phyloP scores from a whole-genome alignment of 2,797 vertebrate genomes.

The Sylvilagus floridanus region DNA sequence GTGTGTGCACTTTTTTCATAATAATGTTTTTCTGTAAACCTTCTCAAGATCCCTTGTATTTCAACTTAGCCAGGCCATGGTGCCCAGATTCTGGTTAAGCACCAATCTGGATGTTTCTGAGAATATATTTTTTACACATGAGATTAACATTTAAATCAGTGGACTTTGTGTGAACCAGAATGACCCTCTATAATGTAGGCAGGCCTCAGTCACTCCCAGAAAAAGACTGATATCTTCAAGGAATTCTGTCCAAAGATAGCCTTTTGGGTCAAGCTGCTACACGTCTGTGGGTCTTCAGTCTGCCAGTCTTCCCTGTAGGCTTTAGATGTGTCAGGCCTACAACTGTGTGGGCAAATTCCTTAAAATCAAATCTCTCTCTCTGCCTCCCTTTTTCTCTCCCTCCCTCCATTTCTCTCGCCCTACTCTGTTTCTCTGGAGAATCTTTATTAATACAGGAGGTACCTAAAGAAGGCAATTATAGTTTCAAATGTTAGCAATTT shows the following conservation, averaged over 20 bases:
- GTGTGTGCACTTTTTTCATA: too few relatives aligned
- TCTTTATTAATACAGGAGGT: neutral
- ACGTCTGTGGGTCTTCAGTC: neutral
- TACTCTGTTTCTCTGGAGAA: neutral
- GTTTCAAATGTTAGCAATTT: conserved; percentile 31
- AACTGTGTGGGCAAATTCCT: neutral
- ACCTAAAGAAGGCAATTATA: neutral
- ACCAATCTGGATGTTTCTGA: neutral
- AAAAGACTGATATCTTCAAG: neutral
- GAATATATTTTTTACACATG: neutral
- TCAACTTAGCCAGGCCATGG: neutral
- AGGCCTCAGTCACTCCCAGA: neutral
- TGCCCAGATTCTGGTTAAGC: neutral
- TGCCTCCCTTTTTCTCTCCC: neutral
- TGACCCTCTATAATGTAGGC: neutral
- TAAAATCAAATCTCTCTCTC: neutral
- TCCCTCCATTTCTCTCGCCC: neutral
- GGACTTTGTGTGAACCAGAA: neutral
- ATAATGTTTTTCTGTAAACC: too few relatives aligned
- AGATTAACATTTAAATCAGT: neutral
- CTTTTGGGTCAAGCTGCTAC: neutral
- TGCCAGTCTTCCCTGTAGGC: neutral
- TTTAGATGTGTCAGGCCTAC: neutral
- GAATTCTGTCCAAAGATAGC: neutral
- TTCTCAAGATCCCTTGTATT: neutral